Evolutionary conservation across 2,113 vertebrate species (phyloP).

Genomic region (Odocoileus hemionus): DNA sequence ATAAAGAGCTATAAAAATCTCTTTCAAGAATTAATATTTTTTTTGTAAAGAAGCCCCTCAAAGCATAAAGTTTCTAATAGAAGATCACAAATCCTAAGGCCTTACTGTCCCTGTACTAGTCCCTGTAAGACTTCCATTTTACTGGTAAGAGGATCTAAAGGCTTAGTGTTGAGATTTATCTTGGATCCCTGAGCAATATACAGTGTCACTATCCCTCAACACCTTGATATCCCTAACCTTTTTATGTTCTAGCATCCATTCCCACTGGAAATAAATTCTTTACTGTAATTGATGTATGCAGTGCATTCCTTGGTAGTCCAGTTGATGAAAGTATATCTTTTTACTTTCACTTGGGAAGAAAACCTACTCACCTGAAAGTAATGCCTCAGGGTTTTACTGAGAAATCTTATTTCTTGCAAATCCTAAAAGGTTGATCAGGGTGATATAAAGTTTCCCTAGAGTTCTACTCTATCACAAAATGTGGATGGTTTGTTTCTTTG

Average conservation of each 20-base stretch:
- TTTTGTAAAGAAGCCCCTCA: neutral
- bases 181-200: neutral
- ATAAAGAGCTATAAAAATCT: neutral
- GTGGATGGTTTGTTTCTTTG: neutral
- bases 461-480: neutral
- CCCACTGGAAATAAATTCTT: neutral
- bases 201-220: neutral
- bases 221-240: neutral
- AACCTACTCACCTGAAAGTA: neutral
- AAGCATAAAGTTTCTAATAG: neutral
- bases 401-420: neutral
- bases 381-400: neutral
- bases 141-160: neutral
- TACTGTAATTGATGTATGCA: neutral
- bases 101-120: neutral
- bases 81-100: neutral
- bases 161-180: neutral
- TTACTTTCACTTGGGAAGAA: neutral
- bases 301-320: neutral
- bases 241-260: neutral
- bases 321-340: neutral
- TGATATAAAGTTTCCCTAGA: neutral
- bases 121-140: neutral
- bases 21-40: neutral
- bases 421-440: neutral